Evolutionary conservation across 2,797 vertebrate genomes (phyloP).

Genomic region (Lagorchestes hirsutus): DNA sequence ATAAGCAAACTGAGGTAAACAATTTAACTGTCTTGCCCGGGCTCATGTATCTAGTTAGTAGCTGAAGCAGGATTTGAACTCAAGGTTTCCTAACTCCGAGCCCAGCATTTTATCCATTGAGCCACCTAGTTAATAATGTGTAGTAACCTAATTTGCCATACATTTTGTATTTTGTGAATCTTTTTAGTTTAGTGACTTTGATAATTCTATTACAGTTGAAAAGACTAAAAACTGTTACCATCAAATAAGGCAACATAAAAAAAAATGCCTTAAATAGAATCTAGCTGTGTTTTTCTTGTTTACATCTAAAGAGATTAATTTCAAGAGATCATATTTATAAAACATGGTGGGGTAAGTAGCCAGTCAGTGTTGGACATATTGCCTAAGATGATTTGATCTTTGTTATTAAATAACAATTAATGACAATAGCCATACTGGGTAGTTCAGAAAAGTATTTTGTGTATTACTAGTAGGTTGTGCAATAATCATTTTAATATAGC

Average conservation of each 20-base stretch:
- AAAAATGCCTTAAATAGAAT: constrained; percentile 39
- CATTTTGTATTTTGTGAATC: constrained; percentile 41
- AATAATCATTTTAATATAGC: background rate
- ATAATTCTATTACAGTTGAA: constrained; percentile 49
- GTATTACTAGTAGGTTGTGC: background rate
- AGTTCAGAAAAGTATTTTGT: background rate
- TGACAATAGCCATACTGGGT: background rate
- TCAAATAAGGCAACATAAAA: constrained; percentile 25
- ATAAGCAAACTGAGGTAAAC: background rate
- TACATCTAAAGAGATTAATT: constrained; percentile 36
- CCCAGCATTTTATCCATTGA: background rate
- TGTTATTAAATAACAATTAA: background rate
- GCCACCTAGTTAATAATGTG: background rate
- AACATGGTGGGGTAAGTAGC: constrained; percentile 7
- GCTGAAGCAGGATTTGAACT: background rate
- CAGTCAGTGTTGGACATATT: background rate
- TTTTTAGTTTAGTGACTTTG: constrained; percentile 36
- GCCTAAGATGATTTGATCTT: background rate
- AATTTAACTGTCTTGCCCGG: background rate
- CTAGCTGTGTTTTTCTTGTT: constrained; percentile 53
- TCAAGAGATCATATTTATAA: constrained; percentile 32
- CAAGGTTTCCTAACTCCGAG: background rate
- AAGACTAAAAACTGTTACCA: constrained; percentile 7
- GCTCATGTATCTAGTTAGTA: background rate
- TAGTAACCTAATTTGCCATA: constrained; percentile 8